Evolutionary conservation across 2,797 vertebrate genomes (phyloP), one percentile per base, ranked within the genome.

Genomic region (Tokudaia muenninki): DNA sequence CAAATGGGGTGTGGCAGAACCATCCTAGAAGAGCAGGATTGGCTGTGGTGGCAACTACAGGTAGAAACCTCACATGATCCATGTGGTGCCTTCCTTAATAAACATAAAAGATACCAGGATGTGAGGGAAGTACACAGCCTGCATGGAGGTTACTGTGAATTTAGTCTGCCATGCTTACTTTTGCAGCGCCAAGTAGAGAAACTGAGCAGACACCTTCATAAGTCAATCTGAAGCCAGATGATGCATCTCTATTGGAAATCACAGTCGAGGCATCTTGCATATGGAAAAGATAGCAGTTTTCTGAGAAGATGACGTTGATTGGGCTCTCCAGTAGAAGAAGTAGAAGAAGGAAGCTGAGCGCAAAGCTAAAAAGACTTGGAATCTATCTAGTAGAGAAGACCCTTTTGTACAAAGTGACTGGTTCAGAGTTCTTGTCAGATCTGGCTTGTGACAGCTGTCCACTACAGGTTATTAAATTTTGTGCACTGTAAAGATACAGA

Each of bases 21-120:
- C 1, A 14, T 12, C 50, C 22, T 67, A 44, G 34, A 37, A 41
- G 16, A 80, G 37, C 24, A 86, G 61, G 21, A 52, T 2, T 4
- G 1, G 19, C 26, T 1, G 1, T 65, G 1, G 0, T 9, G 13
- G 16, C 41, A 16, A 63, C 4, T 2, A 11, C 8, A 5, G 17
- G 34, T 52, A 55, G 29, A 75, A 10, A 3, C 14, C 5, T 22
- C 9, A 16, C n/a, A 22, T 29, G 6, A 21, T 74, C 78, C 75
- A 41, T 37, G 47, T 70, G 14, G 26, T 61, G 13, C 52, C 17
- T 78, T 55, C 44, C 0, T 2, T n/a, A 19, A 41, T 81, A 55
- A 37, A 80, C 50, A 59, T 24, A 2, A 67, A n/a, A 9, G 3
- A 19, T 44, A 9, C 11, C 1, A 50, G 31, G 74, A 72, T 6